phyloP scores from a whole-genome alignment of 1,140 invertebrate species.

The Mactra quadrangularis region DNA sequence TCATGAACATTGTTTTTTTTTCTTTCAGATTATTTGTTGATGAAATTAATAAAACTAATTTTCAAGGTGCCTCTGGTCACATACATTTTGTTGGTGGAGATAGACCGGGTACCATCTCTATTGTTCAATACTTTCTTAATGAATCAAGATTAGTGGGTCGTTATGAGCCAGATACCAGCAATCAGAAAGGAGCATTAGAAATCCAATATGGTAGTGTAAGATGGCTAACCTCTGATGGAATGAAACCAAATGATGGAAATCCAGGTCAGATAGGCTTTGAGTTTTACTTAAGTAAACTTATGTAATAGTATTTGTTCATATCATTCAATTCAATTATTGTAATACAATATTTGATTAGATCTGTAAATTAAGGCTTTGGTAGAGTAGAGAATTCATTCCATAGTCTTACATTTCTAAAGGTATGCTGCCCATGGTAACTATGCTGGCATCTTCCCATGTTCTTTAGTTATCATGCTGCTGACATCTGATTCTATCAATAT shows the following conservation, averaged over 20 bases:
- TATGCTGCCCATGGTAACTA: too few species aligned
- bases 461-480: too few species aligned
- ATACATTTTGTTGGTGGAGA: constrained; percentile 90
- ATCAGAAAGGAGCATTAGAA: constrained; percentile 80
- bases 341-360: too few species aligned
- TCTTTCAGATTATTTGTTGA: constrained; percentile 83
- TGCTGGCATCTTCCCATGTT: too few species aligned
- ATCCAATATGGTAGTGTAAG: constrained; percentile 86
- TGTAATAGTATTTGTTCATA: constrained; percentile 5
- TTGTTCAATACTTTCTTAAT: constrained; percentile 88
- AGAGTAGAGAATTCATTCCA: too few species aligned
- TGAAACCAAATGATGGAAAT: constrained; percentile 89
- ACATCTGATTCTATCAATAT: too few species aligned
- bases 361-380: too few species aligned
- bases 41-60: constrained; percentile 86
- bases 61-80: constrained; percentile 90
- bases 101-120: constrained; percentile 88
- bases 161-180: constrained; percentile 85
- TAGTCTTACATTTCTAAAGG: too few species aligned
- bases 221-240: constrained; percentile 87
- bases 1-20: too few species aligned
- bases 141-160: constrained; percentile 86
- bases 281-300: not conserved
- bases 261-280: constrained; percentile 82
- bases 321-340: not conserved